These are phyloP conservation scores for Otus sunia DNA, from an alignment of 2,113 vertebrate species.

Conservation along the genomic window DNA sequence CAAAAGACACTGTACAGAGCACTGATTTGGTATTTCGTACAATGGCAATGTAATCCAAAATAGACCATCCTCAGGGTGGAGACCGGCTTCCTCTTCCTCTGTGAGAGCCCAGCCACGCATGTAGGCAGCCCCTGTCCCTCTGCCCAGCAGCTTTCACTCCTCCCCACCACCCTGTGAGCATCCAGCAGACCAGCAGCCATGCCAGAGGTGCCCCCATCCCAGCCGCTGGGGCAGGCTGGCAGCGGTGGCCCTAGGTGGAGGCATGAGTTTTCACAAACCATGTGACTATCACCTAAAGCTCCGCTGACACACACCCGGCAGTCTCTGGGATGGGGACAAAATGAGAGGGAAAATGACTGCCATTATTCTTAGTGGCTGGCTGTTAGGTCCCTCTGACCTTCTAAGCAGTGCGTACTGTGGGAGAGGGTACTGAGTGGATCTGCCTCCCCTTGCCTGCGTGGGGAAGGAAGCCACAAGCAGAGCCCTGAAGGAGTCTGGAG, in stretches of 20 bases:
- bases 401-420: fast-evolving
- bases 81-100: background rate
- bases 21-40: background rate
- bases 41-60: background rate
- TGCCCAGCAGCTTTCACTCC: background rate
- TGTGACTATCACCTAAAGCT: background rate
- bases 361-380: background rate
- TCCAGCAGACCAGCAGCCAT: background rate
- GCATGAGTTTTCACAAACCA: background rate
- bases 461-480: background rate
- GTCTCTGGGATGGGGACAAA: background rate
- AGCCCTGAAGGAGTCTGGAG: background rate
- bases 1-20: background rate
- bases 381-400: background rate
- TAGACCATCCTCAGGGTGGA: background rate
- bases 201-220: background rate
- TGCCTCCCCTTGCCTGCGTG: background rate
- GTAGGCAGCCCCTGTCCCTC: background rate
- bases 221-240: background rate
- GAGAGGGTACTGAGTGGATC: background rate
- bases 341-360: background rate
- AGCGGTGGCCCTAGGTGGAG: background rate
- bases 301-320: background rate
- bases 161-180: fast-evolving
- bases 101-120: background rate